These are phyloP conservation scores for Encarsia formosa DNA, from an alignment of 2,888 invertebrate species.

Conservation along the genomic window DNA sequence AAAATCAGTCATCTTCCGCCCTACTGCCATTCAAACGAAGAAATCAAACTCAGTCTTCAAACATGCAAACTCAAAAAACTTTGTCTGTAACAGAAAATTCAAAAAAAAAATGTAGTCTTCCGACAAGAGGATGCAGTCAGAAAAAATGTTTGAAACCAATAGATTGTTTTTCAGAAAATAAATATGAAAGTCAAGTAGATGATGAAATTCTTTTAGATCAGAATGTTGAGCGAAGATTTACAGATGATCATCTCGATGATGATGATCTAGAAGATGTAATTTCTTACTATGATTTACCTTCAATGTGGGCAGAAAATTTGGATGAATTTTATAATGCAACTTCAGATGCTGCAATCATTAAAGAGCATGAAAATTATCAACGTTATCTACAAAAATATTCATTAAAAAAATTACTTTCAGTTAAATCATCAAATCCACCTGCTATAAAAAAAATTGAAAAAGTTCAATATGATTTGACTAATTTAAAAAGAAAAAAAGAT, in stretches of 20 bases:
- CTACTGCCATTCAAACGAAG: too few species aligned
- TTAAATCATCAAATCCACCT: neutral
- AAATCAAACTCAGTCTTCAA: too few species aligned
- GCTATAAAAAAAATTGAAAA: constrained; percentile 12
- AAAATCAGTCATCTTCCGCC: too few species aligned
- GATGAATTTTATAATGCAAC: neutral
- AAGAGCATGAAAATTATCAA: neutral
- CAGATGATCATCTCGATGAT: neutral
- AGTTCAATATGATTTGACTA: constrained; percentile 6
- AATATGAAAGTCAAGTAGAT: too few species aligned
- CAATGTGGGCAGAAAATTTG: constrained; percentile 1
- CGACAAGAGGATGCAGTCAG: too few species aligned
- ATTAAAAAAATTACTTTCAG: neutral
- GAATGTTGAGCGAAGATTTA: neutral
- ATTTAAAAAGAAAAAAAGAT: too few species aligned
- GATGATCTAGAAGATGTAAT: constrained; percentile 8
- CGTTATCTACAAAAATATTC: neutral
- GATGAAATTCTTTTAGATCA: neutral
- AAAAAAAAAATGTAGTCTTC: too few species aligned
- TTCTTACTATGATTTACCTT: constrained; percentile 21
- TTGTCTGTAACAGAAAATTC: too few species aligned
- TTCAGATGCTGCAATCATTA: neutral
- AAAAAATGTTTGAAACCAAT: too few species aligned
- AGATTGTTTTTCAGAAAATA: too few species aligned
- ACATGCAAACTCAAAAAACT: too few species aligned